Percentiles rank a stretch among this genome's conserved stretches.
These are phyloP conservation scores for Actinostola sp. DNA, from an alignment of 92 coral and sea anemone genomes.

Conservation along the genomic window DNA sequence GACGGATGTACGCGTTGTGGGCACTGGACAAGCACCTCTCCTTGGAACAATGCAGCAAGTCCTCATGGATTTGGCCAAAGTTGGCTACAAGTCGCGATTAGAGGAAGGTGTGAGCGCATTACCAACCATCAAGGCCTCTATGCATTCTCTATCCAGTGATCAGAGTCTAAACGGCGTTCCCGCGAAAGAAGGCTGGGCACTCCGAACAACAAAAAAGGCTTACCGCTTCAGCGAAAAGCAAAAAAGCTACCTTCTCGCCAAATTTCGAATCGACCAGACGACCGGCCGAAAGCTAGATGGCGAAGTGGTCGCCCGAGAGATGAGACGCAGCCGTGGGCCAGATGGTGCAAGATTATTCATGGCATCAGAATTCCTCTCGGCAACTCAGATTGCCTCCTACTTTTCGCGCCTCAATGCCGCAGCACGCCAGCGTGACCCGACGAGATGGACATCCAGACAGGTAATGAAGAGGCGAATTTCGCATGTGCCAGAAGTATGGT, in stretches of 20 bases:
- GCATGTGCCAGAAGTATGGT: slow-evolving; percentile 4
- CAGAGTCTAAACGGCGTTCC: too few relatives aligned
- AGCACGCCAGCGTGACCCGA: slow-evolving; percentile 19
- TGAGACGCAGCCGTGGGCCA: slow-evolving; percentile 34
- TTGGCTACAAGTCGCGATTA: slow-evolving; percentile 32
- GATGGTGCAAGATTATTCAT: slow-evolving; percentile 44
- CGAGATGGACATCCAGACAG: slow-evolving; percentile 34
- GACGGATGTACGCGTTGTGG: slow-evolving; percentile 35
- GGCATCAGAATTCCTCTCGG: slow-evolving; percentile 20
- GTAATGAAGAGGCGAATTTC: slow-evolving; percentile 54
- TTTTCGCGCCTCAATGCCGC: slow-evolving; percentile 24
- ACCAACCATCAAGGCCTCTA: neutral
- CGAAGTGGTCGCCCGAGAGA: slow-evolving; percentile 42
- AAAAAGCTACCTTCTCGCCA: slow-evolving; percentile 22
- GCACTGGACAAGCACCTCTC: slow-evolving; percentile 40
- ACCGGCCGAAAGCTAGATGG: slow-evolving; percentile 48
- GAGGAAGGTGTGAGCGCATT: slow-evolving; percentile 38
- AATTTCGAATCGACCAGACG: slow-evolving; percentile 50
- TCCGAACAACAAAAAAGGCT: slow-evolving; percentile 26
- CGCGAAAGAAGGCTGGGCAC: slow-evolving; percentile 43
- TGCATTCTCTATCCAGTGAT: too few relatives aligned
- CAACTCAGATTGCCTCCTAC: slow-evolving; percentile 20
- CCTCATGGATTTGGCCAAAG: slow-evolving; percentile 44
- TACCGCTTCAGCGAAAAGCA: slow-evolving; percentile 43
- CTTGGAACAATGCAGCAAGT: slow-evolving; percentile 24